Percentiles rank a stretch among this genome's conserved stretches.
Evolutionary conservation across 2,888 invertebrate species (phyloP).

Genomic region (Hartigia nigra): DNA sequence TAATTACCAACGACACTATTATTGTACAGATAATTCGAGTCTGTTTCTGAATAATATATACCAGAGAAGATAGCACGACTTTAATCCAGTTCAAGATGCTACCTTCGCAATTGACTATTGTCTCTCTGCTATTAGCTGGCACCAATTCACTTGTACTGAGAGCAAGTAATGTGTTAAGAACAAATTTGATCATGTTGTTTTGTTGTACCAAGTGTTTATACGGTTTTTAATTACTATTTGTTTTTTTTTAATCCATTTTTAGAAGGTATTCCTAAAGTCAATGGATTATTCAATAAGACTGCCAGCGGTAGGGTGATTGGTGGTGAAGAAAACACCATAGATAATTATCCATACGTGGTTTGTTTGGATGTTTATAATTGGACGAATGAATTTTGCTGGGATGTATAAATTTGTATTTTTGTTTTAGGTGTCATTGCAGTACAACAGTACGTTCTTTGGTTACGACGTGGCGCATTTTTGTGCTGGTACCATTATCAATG

Average conservation of each 20-base stretch:
- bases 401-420: not conserved
- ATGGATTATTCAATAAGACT: not conserved
- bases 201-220: no score
- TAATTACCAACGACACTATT: not conserved
- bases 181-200: no score
- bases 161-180: no score
- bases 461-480: conserved; percentile 48
- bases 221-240: no score
- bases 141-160: no score
- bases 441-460: conserved; percentile 49
- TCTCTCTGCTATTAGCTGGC: no score
- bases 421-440: conserved; percentile 47
- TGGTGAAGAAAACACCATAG: conserved; percentile 45
- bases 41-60: not conserved
- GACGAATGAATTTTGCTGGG: no score
- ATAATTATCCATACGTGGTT: conserved; percentile 52
- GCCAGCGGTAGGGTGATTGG: conserved; percentile 49
- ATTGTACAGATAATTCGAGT: not conserved
- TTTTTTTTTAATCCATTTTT: no score
- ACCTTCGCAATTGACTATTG: no score
- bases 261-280: no score
- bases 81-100: no score
- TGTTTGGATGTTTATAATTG: conserved; percentile 17
- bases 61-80: not conserved
- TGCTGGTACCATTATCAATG: conserved; percentile 42